These are phyloP conservation scores for Etheostoma nigrum DNA, from an alignment of 2,797 vertebrate genomes.

Conservation along the genomic window DNA sequence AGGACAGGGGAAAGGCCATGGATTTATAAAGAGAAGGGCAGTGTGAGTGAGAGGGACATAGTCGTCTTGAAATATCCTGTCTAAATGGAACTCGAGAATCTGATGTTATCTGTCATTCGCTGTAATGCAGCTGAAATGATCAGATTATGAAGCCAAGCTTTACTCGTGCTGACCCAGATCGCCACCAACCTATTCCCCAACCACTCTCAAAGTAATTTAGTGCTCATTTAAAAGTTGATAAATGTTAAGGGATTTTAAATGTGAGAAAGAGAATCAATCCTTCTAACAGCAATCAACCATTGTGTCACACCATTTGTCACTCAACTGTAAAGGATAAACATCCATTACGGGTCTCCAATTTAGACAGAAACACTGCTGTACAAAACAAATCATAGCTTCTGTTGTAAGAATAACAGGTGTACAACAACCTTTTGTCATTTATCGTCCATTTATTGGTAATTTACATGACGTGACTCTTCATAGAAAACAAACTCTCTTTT, in stretches of 20 bases:
- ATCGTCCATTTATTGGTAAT: not conserved
- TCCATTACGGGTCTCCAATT: slow-evolving; percentile 9
- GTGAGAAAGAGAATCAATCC: slow-evolving; percentile 27
- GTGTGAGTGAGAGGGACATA: too few relatives aligned
- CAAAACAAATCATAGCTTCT: not conserved
- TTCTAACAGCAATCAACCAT: slow-evolving; percentile 42
- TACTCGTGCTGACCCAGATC: not conserved
- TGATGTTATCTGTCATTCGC: slow-evolving; percentile 2
- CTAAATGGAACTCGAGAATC: slow-evolving; percentile 13
- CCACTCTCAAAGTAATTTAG: slow-evolving; percentile 19
- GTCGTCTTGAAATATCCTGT: slow-evolving; percentile 5
- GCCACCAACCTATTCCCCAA: not conserved
- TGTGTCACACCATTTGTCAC: slow-evolving; percentile 15
- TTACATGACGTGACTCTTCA: not conserved
- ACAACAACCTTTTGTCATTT: not conserved
- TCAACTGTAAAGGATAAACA: slow-evolving; percentile 20
- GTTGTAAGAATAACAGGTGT: not conserved
- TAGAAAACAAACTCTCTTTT: not conserved
- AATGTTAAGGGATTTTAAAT: slow-evolving; percentile 49
- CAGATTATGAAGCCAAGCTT: slow-evolving; percentile 21
- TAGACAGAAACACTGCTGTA: not conserved
- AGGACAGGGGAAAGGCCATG: too few relatives aligned
- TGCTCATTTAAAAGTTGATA: slow-evolving; percentile 46
- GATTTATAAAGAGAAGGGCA: too few relatives aligned
- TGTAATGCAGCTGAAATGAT: slow-evolving; percentile 19